Evolutionary conservation across 1,140 invertebrate genomes (phyloP).

Genomic region (Alviniconcha marisindica): DNA sequence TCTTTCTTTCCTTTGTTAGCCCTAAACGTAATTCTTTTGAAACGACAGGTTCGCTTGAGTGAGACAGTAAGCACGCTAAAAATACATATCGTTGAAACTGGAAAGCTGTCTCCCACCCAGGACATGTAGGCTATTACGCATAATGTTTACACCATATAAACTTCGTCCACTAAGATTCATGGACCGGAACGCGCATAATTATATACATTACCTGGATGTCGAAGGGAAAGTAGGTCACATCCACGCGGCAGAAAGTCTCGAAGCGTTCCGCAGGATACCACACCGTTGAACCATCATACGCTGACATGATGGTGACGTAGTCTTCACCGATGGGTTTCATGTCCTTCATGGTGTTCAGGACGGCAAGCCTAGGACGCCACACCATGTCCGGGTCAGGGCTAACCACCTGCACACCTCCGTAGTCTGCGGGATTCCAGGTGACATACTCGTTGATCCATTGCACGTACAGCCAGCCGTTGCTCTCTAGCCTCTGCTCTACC

Average conservation of each 20-base stretch:
- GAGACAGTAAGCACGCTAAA: no score
- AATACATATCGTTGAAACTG: no score
- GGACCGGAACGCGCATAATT: no score
- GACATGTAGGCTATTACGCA: no score
- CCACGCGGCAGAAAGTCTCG: slow-evolving; percentile 18
- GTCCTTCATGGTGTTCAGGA: slow-evolving; percentile 23
- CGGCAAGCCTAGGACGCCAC: slow-evolving; percentile 30
- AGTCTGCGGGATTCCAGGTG: slow-evolving; percentile 19
- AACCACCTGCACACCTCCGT: slow-evolving; percentile 13
- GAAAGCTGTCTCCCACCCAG: no score
- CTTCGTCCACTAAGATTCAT: no score
- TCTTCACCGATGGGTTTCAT: slow-evolving; percentile 22
- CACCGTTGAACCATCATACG: neutral
- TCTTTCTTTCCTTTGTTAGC: no score
- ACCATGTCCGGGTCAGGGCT: slow-evolving; percentile 5
- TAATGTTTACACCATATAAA: no score
- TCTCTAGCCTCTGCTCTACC: slow-evolving; percentile 13
- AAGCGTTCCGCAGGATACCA: slow-evolving; percentile 34
- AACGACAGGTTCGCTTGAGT: no score
- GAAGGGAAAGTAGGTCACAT: slow-evolving; percentile 29
- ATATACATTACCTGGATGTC: no score
- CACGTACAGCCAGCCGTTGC: slow-evolving; percentile 33
- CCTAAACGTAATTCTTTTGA: no score
- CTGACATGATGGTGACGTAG: neutral
- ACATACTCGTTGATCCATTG: slow-evolving; percentile 26